Base-by-base conservation (phyloP, 2,888 invertebrate genomes). In the Nowickia ferox region DNA sequence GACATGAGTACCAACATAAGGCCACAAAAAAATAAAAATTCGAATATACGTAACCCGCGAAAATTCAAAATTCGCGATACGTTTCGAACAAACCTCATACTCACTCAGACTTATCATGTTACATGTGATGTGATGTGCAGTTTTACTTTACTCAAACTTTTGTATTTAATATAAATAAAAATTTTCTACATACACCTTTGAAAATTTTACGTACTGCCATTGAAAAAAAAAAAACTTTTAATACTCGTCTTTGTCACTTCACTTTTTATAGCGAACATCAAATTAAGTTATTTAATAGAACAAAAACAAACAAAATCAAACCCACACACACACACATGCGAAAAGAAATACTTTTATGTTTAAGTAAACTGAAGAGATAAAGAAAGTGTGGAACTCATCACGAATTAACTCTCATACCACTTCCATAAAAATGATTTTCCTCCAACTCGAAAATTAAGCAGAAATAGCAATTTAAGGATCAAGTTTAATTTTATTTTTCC, bases 51-150 rank as follows among this genome's bases (percentile, higher is more conserved):
- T n/a, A n/a, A n/a, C n/a, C n/a, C n/a, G n/a, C n/a, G n/a, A n/a
- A n/a, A n/a, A n/a, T n/a, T n/a, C n/a, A n/a, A n/a, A n/a, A n/a
- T n/a, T n/a, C n/a, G n/a, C n/a, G n/a, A n/a, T n/a, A n/a, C n/a
- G n/a, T n/a, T n/a, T n/a, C n/a, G n/a, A n/a, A n/a, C n/a, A n/a
- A n/a, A n/a, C n/a, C n/a, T n/a, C n/a, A n/a, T n/a, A 30, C 30
- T 30, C 30, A 79, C 65, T 79, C 78, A 59, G 75, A 75, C 82
- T 78, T 76, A 85, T 82, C 74, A 82, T 82, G 44, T 59, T 65
- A 65, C 82, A 85, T 65, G 82, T 82, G 69, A 78, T 78, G 51
- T 81, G 69, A 51, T 8, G 1, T n/a, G 3, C 9, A 59, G 8
- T 30, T 30, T 30, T 57, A 57, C 9, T 17, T 17, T 17, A 38